Evolutionary conservation across 2,888 invertebrate species (phyloP), one percentile per base, ranked within the genome.

Genomic region (Cenopis cana): DNA sequence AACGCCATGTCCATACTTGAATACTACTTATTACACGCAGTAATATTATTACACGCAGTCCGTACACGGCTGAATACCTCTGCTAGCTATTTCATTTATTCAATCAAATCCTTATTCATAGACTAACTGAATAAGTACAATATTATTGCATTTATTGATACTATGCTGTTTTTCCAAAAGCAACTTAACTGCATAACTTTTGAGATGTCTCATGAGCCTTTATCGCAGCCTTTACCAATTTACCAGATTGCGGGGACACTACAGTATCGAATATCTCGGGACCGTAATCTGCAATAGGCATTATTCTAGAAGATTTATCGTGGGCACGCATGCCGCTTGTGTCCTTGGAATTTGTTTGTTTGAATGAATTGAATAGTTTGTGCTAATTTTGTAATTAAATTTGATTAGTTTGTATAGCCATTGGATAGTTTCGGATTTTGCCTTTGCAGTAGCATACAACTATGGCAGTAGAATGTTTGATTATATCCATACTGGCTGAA

Each of bases 231-330:
- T n/a, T n/a, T n/a, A n/a, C n/a, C n/a, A n/a, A n/a, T n/a, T n/a
- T 36, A 5, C 1, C 9, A 33, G 29, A n/a, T 24, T 55, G 41
- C 67, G 74, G 74, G 74, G 1, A 24, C 24, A 24, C 24, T 77
- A 80, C 78, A 78, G 79, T 78, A 80, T 80, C 79, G 81, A 81
- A 82, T 84, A 82, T 83, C 81, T 81, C 79, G 82, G 81, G 80
- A 78, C 78, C 74, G 74, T 66, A 80, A 81, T 84, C 81, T 79
- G 79, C 78, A 79, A 76, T 76, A 76, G 79, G 77, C 75, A 76
- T 77, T 76, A 78, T 81, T 80, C 55, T 55, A 55, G 50, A 50
- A 80, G 84, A 84, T 85, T 84, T 84, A 83, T 82, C 82, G 81
- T 79, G 78, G 77, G 72, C 73, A 77, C 82, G 82, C 81, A 78